Conservation (phyloP, 2,888 invertebrate genomes). For the Melipona bicolor region DNA sequence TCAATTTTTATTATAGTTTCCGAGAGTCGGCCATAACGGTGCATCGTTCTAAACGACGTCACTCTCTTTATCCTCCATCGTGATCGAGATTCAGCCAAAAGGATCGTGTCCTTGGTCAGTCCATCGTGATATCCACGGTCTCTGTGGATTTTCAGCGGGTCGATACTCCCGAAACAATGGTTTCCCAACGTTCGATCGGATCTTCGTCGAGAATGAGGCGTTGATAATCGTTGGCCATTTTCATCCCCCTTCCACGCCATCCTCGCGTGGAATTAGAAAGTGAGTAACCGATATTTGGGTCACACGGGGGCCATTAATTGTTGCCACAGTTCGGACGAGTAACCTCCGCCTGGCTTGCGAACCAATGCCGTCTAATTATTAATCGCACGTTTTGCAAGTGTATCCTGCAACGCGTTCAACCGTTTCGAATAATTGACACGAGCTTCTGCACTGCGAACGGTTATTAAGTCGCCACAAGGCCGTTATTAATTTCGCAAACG, state of each 20-base stretch:
- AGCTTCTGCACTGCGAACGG: neutral
- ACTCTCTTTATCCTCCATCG: neutral
- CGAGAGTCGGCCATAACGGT: neutral
- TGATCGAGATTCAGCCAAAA: neutral
- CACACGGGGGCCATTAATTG: slow-evolving; percentile 62
- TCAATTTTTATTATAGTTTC: too few relatives aligned
- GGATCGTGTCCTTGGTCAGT: slow-evolving; percentile 29
- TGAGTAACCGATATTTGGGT: slow-evolving; percentile 73
- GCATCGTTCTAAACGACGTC: neutral
- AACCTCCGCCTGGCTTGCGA: slow-evolving; percentile 5
- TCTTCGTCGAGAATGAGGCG: slow-evolving; percentile 51
- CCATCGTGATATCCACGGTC: slow-evolving; percentile 22
- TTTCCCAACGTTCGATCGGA: slow-evolving; percentile 28
- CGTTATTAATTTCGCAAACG: neutral
- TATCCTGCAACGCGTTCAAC: slow-evolving; percentile 7
- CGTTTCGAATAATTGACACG: slow-evolving; percentile 12
- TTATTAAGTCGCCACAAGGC: neutral
- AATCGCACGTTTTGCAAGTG: slow-evolving; percentile 37
- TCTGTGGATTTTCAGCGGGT: slow-evolving; percentile 34
- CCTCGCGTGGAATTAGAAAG: slow-evolving; percentile 70
- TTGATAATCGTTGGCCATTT: slow-evolving; percentile 67
- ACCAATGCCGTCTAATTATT: slow-evolving; percentile 35
- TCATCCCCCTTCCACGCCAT: slow-evolving; percentile 52
- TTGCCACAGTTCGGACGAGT: slow-evolving; percentile 38
- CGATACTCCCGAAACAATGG: slow-evolving; percentile 55